Conservation (phyloP, 2,888 invertebrate genomes). For the Dioctria linearis region DNA sequence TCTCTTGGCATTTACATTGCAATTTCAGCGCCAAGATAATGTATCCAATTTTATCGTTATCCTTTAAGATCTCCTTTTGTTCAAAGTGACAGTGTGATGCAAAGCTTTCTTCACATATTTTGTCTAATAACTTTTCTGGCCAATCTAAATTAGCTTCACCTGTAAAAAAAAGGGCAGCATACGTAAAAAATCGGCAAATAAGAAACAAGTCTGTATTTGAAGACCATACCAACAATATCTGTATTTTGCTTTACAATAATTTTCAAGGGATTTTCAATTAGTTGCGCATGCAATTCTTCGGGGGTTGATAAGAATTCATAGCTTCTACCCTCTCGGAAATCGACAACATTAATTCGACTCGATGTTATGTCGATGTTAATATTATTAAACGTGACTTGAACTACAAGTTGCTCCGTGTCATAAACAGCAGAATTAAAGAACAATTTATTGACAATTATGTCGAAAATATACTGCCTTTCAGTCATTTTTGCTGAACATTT, state of each 20-base stretch:
- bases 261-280: conserved; percentile 36
- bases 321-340: conserved; percentile 55
- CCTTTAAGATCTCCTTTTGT: conserved; percentile 30
- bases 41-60: conserved; percentile 29
- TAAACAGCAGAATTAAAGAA: conserved; percentile 16
- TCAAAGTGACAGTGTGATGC: conserved; percentile 43
- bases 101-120: conserved; percentile 37
- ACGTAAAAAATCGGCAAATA: too few species aligned
- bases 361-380: conserved; percentile 54
- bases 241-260: conserved; percentile 25
- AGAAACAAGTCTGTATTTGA: too few species aligned
- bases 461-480: conserved; percentile 48
- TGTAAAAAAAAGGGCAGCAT: conserved; percentile 1
- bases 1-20: conserved; percentile 22
- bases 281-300: conserved; percentile 14
- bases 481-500: conserved; percentile 15
- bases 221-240: neutral
- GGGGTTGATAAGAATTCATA: conserved; percentile 37
- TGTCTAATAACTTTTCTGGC: conserved; percentile 32
- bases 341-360: conserved; percentile 52
- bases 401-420: conserved; percentile 32
- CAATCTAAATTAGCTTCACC: conserved; percentile 47
- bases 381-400: conserved; percentile 49
- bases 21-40: conserved; percentile 50
- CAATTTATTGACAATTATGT: conserved; percentile 55